Base-by-base conservation (phyloP, 2,888 invertebrate species). In the Drosophila bunnanda region DNA sequence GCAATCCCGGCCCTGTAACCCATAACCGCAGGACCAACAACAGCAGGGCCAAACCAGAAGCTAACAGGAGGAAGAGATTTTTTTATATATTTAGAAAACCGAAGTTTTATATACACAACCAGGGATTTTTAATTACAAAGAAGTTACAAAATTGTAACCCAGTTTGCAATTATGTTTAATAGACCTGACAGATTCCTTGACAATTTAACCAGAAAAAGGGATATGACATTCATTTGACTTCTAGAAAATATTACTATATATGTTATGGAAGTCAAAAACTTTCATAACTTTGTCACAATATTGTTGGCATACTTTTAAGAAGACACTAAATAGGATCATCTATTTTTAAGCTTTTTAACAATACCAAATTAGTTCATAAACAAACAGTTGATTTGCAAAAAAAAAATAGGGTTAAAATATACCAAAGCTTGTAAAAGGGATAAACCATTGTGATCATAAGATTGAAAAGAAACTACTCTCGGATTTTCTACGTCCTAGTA, bases 21-120 rank as follows among this genome's bases (percentile, higher is more conserved):
- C 74, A 84, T 79, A 87, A 82, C 85, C 78, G 67, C 82, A 82
- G 60, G 66, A 79, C 57, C 58, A 56, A 65, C 58, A 57, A 41
- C 62, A 62, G 61, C 56, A 67, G 56, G 38, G 54, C 53, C 53
- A 55, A 15, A 22, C 32, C 39, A 25, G 38, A 34, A 58, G 25
- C 64, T 48, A 25, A 39, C 38, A 25, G 25, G 22, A 25, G 46
- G 12, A 13, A 20, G 28, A 15, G 17, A 3, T 28, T 28, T n/a
- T 20, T 20, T 4, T 17, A 22, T 22, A 20, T 52, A 32, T 20
- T 39, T 12, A 25, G n/a, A 20, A 28, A 41, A n/a, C 17, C 22
- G 64, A 64, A 48, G 28, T 34, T 8, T 12, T 12, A 15, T 34
- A 41, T 64, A 50, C 64, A 32, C 64, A 54, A 20, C 25, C 54